Evolutionary conservation across 2,888 invertebrate species (phyloP).

Genomic region (Nemotelus pantherinus): DNA sequence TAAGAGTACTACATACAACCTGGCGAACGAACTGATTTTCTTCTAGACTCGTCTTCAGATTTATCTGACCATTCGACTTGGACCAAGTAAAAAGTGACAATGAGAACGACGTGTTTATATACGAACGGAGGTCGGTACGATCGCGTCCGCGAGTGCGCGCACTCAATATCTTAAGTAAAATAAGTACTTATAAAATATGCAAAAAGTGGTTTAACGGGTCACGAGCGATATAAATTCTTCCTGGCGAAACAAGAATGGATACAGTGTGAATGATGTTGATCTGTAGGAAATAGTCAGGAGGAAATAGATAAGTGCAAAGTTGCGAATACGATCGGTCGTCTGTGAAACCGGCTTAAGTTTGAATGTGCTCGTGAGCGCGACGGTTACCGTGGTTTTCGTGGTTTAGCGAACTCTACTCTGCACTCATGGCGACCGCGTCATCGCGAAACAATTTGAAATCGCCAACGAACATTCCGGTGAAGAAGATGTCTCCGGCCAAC

Average conservation of each 20-base stretch:
- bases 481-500: conserved; percentile 47
- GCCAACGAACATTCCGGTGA: conserved; percentile 36
- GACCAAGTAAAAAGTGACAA: conserved; percentile 47
- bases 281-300: conserved; percentile 20
- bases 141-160: conserved; percentile 6
- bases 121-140: background rate
- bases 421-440: conserved; percentile 36
- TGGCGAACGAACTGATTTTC: conserved; percentile 4
- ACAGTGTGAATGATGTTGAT: conserved; percentile 10
- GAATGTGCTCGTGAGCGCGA: conserved; percentile 3
- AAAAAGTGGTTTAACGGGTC: conserved; percentile 48
- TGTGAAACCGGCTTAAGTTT: conserved; percentile 14
- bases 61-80: conserved; percentile 19
- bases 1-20: background rate
- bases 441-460: conserved; percentile 34
- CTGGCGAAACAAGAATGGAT: conserved; percentile 18
- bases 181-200: conserved; percentile 18
- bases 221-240: conserved; percentile 12
- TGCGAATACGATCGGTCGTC: conserved; percentile 3
- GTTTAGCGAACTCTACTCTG: background rate
- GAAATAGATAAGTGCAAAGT: background rate
- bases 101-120: conserved; percentile 13
- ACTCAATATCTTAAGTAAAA: background rate
- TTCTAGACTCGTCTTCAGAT: conserved; percentile 16
- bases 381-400: conserved; percentile 1